These are phyloP conservation scores for Rallus limicola DNA, from an alignment of 2,113 vertebrate species.

Conservation along the genomic window DNA sequence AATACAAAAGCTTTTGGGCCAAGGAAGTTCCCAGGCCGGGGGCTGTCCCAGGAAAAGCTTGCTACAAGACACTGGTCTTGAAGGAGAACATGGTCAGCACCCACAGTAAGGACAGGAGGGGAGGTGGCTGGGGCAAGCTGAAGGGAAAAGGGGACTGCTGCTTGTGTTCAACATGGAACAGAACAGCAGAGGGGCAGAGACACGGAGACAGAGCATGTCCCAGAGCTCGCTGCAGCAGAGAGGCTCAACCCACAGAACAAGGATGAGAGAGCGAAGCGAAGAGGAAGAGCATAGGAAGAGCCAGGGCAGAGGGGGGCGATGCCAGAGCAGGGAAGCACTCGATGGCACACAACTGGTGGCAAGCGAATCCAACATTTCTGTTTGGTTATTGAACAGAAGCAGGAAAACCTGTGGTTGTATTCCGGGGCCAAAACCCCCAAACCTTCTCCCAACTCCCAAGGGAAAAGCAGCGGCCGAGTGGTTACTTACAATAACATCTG, in stretches of 20 bases:
- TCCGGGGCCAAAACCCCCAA: neutral
- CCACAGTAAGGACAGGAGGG: neutral
- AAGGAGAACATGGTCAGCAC: neutral
- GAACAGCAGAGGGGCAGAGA: no score
- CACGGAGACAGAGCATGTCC: no score
- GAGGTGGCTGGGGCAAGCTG: no score
- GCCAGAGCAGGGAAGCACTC: neutral
- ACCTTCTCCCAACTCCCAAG: neutral
- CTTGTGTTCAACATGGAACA: no score
- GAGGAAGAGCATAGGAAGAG: neutral
- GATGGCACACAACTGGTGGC: neutral
- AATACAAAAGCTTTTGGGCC: neutral
- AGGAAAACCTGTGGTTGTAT: fast-evolving
- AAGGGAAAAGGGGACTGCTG: no score
- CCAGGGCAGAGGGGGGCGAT: neutral
- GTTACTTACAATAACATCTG: slow-evolving; percentile 86
- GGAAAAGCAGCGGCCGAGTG: neutral
- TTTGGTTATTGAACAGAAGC: neutral
- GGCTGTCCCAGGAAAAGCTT: neutral
- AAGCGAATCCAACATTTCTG: neutral
- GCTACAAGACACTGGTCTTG: neutral
- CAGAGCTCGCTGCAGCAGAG: neutral
- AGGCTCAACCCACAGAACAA: no score
- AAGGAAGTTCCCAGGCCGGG: neutral
- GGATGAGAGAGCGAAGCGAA: no score